A percentile compares a stretch with the other conserved stretches of the same genome.
Conservation (phyloP, 2,888 invertebrate genomes). For the Agrochola circellaris region DNA sequence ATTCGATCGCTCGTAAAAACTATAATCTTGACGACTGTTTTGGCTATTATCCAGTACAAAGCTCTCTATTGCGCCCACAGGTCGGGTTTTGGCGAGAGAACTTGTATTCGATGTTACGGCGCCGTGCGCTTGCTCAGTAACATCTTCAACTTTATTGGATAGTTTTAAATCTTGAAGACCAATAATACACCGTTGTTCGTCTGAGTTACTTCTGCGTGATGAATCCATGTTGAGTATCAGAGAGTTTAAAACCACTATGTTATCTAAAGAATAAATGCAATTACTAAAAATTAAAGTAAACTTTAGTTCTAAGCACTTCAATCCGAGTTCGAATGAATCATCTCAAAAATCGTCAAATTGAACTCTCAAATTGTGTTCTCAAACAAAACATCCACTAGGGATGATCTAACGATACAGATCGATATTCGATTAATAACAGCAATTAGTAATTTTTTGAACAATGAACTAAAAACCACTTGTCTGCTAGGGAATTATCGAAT, state of each 20-base stretch:
- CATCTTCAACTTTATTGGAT: constrained; percentile 88
- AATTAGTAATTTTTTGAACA: neutral
- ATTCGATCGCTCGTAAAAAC: constrained; percentile 92
- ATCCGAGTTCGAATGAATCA: constrained; percentile 77
- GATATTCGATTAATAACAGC: constrained; percentile 31
- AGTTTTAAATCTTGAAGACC: constrained; percentile 90
- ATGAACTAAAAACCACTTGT: neutral
- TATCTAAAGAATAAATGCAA: constrained; percentile 44
- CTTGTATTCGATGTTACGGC: constrained; percentile 82
- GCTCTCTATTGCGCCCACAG: constrained; percentile 92
- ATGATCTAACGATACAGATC: constrained; percentile 54
- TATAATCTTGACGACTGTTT: constrained; percentile 87
- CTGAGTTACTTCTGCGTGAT: constrained; percentile 84
- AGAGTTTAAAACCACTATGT: constrained; percentile 63
- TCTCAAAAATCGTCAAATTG: constrained; percentile 74
- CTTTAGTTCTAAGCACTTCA: constrained; percentile 62
- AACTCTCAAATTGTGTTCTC: constrained; percentile 65
- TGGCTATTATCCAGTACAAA: constrained; percentile 91
- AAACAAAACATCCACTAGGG: constrained; percentile 69
- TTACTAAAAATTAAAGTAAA: constrained; percentile 49
- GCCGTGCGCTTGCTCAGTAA: constrained; percentile 89
- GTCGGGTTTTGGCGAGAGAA: constrained; percentile 87
- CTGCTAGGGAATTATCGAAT: too few species aligned
- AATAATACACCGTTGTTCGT: constrained; percentile 87
- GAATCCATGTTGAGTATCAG: constrained; percentile 79